A percentile compares a stretch with the other conserved stretches of the same genome.
These are phyloP conservation scores for Lontra canadensis DNA, from an alignment of 2,113 vertebrate species.

Conservation along the genomic window DNA sequence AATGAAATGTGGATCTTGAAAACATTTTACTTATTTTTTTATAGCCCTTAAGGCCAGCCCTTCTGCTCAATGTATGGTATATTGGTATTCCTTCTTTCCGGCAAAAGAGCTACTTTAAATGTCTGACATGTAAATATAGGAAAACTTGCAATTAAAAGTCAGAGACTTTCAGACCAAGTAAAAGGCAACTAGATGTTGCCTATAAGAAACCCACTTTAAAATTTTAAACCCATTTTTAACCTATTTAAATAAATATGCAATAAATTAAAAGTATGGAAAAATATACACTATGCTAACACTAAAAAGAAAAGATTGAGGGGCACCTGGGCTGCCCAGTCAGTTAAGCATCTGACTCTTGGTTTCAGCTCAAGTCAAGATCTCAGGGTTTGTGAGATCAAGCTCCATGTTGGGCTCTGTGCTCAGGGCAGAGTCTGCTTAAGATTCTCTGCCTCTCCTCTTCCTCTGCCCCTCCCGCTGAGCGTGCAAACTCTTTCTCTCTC, in stretches of 20 bases:
- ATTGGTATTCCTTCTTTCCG: not conserved
- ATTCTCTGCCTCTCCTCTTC: not conserved
- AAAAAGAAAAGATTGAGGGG: not conserved
- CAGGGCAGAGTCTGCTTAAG: not conserved
- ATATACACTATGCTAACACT: not conserved
- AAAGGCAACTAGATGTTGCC: not conserved
- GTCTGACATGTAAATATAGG: not conserved
- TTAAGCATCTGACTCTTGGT: not conserved
- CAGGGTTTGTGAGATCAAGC: not conserved
- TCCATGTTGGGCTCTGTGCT: not conserved
- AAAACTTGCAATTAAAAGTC: not conserved
- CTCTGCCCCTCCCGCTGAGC: not conserved
- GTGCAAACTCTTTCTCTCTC: not conserved
- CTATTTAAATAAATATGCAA: not conserved
- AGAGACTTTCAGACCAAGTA: not conserved
- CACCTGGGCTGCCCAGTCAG: not conserved
- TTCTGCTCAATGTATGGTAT: not conserved
- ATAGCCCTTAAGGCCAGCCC: not conserved
- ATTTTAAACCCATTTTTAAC: too few relatives aligned
- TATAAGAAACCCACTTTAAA: not conserved
- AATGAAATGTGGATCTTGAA: not conserved
- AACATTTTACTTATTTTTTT: not conserved
- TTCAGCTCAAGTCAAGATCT: not conserved
- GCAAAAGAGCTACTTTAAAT: slow-evolving; percentile 5
- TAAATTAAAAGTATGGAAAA: not conserved